Evolutionary conservation across 2,888 invertebrate genomes (phyloP).

Genomic region (Ophioninae sp.): DNA sequence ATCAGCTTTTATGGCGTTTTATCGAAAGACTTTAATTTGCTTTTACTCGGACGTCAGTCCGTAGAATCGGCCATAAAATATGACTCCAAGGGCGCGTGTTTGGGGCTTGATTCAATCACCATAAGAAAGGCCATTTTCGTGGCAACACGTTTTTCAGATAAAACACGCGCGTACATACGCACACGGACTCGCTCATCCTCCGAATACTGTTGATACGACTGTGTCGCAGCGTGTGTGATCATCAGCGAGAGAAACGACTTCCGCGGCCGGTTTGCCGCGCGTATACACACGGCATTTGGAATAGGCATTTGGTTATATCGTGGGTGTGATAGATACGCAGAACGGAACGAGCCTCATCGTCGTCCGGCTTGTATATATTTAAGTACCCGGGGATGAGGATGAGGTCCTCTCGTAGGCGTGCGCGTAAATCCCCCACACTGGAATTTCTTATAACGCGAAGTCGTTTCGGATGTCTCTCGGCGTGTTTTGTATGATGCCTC

Average conservation of each 20-base stretch:
- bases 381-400: constrained; percentile 11
- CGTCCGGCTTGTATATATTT: constrained; percentile 27
- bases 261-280: constrained; percentile 39
- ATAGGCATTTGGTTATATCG: constrained; percentile 62
- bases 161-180: constrained; percentile 14
- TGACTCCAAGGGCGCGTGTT: constrained; percentile 18
- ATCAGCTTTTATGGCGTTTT: constrained; percentile 1
- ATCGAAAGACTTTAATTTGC: constrained; percentile 14
- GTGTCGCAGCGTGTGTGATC: constrained; percentile 50
- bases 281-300: constrained; percentile 52
- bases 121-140: constrained; percentile 34
- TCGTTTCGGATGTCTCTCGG: constrained; percentile 51
- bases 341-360: constrained; percentile 51
- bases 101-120: constrained; percentile 52
- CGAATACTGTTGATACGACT: constrained; percentile 21
- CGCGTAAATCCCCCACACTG: constrained; percentile 61
- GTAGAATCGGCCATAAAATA: constrained; percentile 15
- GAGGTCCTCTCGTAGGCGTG: constrained; percentile 61
- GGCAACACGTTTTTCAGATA: constrained; percentile 38
- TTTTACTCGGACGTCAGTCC: not conserved
- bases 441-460: constrained; percentile 59
- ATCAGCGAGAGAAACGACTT: constrained; percentile 63
- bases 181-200: constrained; percentile 20
- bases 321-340: constrained; percentile 63
- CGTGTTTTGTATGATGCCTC: constrained; percentile 47